Conservation (phyloP, 2,113 vertebrate genomes). For the Rutilus rutilus region DNA sequence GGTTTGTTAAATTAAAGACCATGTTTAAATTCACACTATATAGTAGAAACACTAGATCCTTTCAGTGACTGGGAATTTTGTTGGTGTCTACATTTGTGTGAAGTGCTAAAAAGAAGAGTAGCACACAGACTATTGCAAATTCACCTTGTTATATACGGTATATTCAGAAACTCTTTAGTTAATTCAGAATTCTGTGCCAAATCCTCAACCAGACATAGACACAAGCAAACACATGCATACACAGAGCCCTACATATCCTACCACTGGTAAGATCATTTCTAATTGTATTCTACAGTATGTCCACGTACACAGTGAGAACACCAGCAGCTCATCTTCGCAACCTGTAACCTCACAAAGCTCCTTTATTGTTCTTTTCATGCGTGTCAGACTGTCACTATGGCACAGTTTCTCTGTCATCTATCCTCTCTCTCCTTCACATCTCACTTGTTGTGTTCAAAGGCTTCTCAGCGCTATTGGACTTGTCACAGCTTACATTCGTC, state of each 20-base stretch:
- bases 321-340: background rate
- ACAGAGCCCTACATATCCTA: background rate
- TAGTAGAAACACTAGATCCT: background rate
- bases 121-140: background rate
- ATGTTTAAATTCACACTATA: background rate
- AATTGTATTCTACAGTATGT: background rate
- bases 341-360: background rate
- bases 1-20: background rate
- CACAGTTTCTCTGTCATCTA: slow-evolving; percentile 25
- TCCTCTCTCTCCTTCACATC: slow-evolving; percentile 34
- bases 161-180: background rate
- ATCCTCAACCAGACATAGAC: background rate
- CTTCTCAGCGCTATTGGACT: slow-evolving; percentile 55
- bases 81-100: background rate
- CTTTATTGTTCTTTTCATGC: slow-evolving; percentile 17
- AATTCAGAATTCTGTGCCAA: background rate
- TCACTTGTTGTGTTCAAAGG: slow-evolving; percentile 58
- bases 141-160: background rate
- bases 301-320: background rate
- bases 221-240: background rate
- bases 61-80: background rate
- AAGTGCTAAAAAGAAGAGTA: background rate
- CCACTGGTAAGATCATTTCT: background rate
- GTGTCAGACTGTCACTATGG: slow-evolving; percentile 10
- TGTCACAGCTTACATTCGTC: slow-evolving; percentile 46